These are phyloP conservation scores for Anolis sagrei DNA, from an alignment of 2,113 vertebrate species.

Conservation along the genomic window DNA sequence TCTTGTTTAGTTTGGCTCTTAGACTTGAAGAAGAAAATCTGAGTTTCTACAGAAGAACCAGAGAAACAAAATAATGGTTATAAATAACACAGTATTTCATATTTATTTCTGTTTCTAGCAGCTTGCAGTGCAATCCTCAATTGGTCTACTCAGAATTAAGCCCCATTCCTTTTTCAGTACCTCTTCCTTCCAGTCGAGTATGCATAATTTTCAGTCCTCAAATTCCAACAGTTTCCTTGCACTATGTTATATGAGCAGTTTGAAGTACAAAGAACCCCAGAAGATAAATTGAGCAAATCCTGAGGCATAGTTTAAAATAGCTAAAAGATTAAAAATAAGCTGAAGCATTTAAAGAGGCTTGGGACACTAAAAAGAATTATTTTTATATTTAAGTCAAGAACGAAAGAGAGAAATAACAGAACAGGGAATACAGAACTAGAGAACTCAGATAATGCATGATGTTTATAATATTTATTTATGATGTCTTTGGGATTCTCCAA, in stretches of 20 bases:
- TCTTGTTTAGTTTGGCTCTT: not conserved
- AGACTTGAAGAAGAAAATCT: not conserved
- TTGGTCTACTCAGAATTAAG: not conserved
- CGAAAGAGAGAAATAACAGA: not conserved
- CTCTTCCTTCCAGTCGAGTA: not conserved
- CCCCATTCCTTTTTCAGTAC: not conserved
- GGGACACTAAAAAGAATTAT: not conserved
- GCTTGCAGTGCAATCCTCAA: not conserved
- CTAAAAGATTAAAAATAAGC: not conserved
- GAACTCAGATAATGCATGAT: constrained; percentile 1
- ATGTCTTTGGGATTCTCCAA: constrained; percentile 23
- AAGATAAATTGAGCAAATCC: not conserved
- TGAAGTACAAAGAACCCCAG: not conserved
- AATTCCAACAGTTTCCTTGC: rapidly evolving
- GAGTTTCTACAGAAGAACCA: no score
- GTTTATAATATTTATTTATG: constrained; percentile 39
- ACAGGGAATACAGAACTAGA: constrained; percentile 24
- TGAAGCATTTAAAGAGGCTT: constrained; percentile 1
- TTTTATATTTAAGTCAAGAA: not conserved
- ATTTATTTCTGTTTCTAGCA: not conserved
- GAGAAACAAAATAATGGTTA: no score
- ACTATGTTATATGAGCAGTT: not conserved
- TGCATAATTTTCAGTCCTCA: not conserved
- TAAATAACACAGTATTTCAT: no score
- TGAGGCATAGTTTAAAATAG: constrained; percentile 4